Percentiles rank a stretch among this genome's conserved stretches.
These are phyloP conservation scores for Barnardius zonarius DNA, from an alignment of 2,113 vertebrate genomes.

Conservation along the genomic window DNA sequence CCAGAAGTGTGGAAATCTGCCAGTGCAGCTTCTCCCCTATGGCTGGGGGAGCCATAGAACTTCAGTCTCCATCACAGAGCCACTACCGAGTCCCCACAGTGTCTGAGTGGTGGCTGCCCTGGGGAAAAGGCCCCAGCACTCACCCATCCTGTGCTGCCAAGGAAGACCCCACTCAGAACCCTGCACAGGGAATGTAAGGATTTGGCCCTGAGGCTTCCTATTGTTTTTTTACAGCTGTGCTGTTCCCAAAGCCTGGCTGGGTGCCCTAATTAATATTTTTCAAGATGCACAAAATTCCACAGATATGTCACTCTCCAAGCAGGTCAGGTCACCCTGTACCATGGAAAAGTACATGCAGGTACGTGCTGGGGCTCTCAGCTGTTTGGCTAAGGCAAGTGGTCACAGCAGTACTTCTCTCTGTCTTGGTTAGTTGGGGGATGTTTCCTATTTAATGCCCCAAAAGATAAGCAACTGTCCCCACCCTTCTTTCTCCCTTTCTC, in stretches of 20 bases:
- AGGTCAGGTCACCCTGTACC: neutral
- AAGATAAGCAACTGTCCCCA: neutral
- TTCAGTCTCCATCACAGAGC: neutral
- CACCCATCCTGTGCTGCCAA: fast-evolving
- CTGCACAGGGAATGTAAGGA: fast-evolving
- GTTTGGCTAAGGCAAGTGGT: neutral
- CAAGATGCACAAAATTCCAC: neutral
- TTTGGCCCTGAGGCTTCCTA: neutral
- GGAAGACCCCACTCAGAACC: neutral
- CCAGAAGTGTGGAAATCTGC: neutral
- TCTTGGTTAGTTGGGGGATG: neutral
- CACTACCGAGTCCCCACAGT: fast-evolving
- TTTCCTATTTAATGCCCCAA: neutral
- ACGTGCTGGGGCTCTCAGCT: neutral
- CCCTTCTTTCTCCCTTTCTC: neutral
- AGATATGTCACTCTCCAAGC: neutral
- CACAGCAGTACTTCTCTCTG: neutral
- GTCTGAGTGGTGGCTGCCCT: fast-evolving
- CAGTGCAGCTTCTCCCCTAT: neutral
- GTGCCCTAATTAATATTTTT: neutral
- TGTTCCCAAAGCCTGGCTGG: neutral
- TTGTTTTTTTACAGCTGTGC: neutral
- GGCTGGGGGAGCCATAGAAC: neutral
- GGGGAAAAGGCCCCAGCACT: neutral
- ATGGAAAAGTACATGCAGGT: neutral